Conservation (phyloP, 2,888 invertebrate species). For the Rhorus exstirpatorius region DNA sequence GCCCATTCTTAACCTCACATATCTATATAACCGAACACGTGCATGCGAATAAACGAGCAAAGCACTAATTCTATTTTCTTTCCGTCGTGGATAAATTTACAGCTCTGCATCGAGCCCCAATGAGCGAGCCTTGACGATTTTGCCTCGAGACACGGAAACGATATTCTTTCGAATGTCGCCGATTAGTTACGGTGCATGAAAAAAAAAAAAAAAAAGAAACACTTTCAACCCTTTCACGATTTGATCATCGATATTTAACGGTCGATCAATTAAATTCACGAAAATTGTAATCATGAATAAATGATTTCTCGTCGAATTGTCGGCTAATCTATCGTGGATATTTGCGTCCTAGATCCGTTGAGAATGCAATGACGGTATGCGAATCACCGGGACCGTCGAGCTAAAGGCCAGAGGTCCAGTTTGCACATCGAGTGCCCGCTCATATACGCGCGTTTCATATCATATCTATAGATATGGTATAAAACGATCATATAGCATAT, state of each 20-base stretch:
- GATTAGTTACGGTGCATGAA: too few relatives aligned
- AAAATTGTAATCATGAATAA: conserved; percentile 2
- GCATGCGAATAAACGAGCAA: conserved; percentile 12
- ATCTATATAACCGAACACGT: conserved; percentile 26
- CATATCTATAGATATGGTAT: background rate
- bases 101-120: background rate
- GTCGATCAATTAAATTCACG: background rate
- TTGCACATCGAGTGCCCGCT: conserved; percentile 13
- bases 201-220: background rate
- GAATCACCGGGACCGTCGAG: conserved; percentile 44
- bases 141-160: background rate
- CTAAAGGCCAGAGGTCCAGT: conserved; percentile 61
- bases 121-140: background rate
- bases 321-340: background rate
- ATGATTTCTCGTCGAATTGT: background rate
- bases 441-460: conserved; percentile 31
- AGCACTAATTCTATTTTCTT: conserved; percentile 26
- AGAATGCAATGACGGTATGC: conserved; percentile 36
- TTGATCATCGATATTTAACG: background rate
- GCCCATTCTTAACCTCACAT: conserved; percentile 16
- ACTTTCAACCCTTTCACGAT: too few relatives aligned
- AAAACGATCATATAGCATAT: too few relatives aligned
- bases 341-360: conserved; percentile 17
- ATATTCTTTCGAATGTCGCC: too few relatives aligned
- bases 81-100: background rate